phyloP scores from a whole-genome alignment of 2,888 invertebrate species.

The Agonopterix subpropinquella region DNA sequence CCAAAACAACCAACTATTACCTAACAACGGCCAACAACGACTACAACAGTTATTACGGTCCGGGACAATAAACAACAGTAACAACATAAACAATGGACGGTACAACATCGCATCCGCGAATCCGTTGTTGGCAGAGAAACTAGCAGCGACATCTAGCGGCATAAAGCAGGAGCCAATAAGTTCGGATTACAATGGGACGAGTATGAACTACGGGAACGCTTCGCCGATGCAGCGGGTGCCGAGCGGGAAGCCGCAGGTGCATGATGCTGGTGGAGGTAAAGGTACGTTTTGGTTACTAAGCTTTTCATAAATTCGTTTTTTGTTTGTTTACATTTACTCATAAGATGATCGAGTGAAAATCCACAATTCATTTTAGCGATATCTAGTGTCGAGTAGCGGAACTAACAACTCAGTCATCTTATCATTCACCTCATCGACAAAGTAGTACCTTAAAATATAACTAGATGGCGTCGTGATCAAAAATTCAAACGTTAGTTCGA shows the following conservation, averaged over 20 bases:
- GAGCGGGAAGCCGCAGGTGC: constrained; percentile 69
- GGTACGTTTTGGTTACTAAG: constrained; percentile 45
- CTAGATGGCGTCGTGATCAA: constrained; percentile 35
- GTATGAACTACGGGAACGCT: constrained; percentile 69
- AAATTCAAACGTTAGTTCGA: constrained; percentile 8
- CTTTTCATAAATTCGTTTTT: not conserved
- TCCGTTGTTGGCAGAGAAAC: constrained; percentile 89
- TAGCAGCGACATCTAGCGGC: constrained; percentile 83
- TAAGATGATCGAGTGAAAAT: not conserved
- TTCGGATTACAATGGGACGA: constrained; percentile 65
- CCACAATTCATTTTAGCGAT: constrained; percentile 15
- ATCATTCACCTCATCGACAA: not conserved
- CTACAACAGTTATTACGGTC: constrained; percentile 63
- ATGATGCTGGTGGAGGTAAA: constrained; percentile 74
- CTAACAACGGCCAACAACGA: constrained; percentile 61
- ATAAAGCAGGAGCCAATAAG: constrained; percentile 73
- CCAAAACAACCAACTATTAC: constrained; percentile 47
- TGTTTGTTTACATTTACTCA: too few relatives aligned
- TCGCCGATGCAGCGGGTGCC: constrained; percentile 73
- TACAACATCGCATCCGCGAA: constrained; percentile 91
- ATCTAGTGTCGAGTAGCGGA: constrained; percentile 26
- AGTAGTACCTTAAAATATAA: not conserved
- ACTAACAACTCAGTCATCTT: constrained; percentile 12
- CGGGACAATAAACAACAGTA: constrained; percentile 65
- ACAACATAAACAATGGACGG: constrained; percentile 74